These are phyloP conservation scores for Enhydra lutris DNA, from an alignment of 2,113 vertebrate genomes.

Conservation along the genomic window DNA sequence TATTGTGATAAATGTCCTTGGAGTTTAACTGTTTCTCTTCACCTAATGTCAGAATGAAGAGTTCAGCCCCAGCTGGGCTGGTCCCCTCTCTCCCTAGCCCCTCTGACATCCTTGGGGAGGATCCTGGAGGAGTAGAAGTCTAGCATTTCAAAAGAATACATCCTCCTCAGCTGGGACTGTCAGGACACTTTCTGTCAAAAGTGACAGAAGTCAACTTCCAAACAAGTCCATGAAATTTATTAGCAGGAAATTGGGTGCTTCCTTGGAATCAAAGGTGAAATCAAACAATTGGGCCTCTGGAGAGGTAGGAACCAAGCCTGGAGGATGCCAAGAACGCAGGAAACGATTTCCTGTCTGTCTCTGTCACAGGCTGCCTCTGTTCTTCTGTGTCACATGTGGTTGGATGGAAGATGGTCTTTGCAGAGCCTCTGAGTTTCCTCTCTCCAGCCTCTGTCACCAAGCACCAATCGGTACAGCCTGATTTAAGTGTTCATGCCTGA, in stretches of 20 bases:
- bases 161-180: not conserved
- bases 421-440: not conserved
- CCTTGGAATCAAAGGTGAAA: not conserved
- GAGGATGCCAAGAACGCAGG: not conserved
- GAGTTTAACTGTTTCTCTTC: constrained; percentile 8
- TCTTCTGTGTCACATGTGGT: not conserved
- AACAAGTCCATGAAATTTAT: not conserved
- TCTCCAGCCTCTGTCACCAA: not conserved
- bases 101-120: not conserved
- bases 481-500: not conserved
- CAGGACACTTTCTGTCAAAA: not conserved
- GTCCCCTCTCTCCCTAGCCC: not conserved
- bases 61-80: not conserved
- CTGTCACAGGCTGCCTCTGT: not conserved
- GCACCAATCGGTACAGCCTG: not conserved
- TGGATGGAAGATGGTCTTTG: not conserved
- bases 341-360: not conserved
- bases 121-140: not conserved
- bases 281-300: not conserved
- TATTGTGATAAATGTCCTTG: not conserved
- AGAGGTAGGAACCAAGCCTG: not conserved
- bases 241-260: not conserved
- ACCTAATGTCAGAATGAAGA: not conserved
- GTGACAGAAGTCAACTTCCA: not conserved
- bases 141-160: not conserved